Evolutionary conservation across 2,797 vertebrate species (phyloP).

Genomic region (Todus mexicanus): DNA sequence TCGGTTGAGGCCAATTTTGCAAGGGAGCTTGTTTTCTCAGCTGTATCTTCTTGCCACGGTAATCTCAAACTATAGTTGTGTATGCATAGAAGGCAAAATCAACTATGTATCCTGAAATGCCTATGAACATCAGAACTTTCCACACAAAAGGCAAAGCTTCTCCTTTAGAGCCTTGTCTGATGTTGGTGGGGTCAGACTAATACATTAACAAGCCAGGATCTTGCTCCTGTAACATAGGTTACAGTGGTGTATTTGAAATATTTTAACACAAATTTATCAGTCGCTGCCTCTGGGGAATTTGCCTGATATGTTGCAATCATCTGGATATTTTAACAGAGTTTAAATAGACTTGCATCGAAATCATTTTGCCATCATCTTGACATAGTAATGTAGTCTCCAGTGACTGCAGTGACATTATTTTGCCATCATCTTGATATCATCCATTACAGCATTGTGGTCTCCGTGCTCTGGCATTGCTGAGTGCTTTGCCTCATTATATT

Average conservation of each 20-base stretch:
- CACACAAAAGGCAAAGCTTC: background rate
- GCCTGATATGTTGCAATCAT: slow-evolving; percentile 47
- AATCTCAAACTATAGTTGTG: background rate
- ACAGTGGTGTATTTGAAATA: background rate
- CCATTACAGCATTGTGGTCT: slow-evolving; percentile 55
- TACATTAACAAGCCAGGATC: background rate
- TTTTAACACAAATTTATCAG: slow-evolving; percentile 38
- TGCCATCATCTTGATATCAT: slow-evolving; percentile 63
- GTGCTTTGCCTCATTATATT: slow-evolving; percentile 42
- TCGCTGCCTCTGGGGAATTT: background rate
- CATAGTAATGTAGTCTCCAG: slow-evolving; percentile 64
- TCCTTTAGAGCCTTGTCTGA: background rate
- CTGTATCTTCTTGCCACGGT: background rate
- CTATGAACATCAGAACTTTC: background rate
- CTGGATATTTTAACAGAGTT: slow-evolving; percentile 60
- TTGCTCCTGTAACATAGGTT: background rate
- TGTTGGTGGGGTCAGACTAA: background rate
- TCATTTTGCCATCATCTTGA: slow-evolving; percentile 65
- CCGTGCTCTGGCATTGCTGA: slow-evolving; percentile 57
- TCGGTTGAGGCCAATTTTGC: background rate
- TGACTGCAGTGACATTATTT: slow-evolving; percentile 68
- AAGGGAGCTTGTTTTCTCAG: background rate
- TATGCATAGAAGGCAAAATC: background rate
- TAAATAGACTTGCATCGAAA: slow-evolving; percentile 56
- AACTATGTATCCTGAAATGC: background rate